phyloP scores from a whole-genome alignment of 2,888 invertebrate species.

The Lasius fuliginosus region DNA sequence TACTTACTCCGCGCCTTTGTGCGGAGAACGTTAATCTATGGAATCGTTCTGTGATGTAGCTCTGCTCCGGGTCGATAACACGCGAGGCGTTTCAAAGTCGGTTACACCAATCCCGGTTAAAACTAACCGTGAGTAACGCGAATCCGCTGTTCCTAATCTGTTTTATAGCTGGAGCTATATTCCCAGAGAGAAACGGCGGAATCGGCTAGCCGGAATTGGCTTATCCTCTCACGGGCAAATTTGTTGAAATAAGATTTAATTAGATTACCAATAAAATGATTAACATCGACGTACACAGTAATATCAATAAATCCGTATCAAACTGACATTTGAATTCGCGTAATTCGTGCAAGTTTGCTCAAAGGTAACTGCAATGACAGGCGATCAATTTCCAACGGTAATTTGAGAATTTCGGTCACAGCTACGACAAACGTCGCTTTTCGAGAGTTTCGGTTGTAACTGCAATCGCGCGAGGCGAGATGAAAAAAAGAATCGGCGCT shows the following conservation, averaged over 20 bases:
- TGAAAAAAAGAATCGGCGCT: slow-evolving; percentile 36
- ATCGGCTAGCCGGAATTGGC: slow-evolving; percentile 18
- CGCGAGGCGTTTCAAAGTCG: slow-evolving; percentile 30
- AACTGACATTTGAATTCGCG: not conserved
- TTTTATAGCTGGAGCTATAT: slow-evolving; percentile 43
- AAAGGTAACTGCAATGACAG: slow-evolving; percentile 36
- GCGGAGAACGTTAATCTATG: slow-evolving; percentile 44
- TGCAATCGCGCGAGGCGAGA: slow-evolving; percentile 34
- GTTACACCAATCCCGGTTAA: slow-evolving; percentile 55
- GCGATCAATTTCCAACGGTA: slow-evolving; percentile 39
- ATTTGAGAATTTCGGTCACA: slow-evolving; percentile 41
- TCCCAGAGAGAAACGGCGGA: not conserved
- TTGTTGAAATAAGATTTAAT: slow-evolving; percentile 26
- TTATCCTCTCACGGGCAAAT: slow-evolving; percentile 1
- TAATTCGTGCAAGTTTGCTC: slow-evolving; percentile 19
- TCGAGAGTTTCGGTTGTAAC: slow-evolving; percentile 39
- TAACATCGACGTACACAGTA: not conserved
- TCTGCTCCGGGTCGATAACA: slow-evolving; percentile 29
- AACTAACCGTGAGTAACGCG: slow-evolving; percentile 51
- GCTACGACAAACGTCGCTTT: slow-evolving; percentile 24
- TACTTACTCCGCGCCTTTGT: slow-evolving; percentile 35
- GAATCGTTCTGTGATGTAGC: slow-evolving; percentile 37
- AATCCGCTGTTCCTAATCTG: slow-evolving; percentile 48
- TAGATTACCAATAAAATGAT: slow-evolving; percentile 10
- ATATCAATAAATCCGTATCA: not conserved